phyloP scores from a whole-genome alignment of 2,888 invertebrate species.

The Thereva unica region DNA sequence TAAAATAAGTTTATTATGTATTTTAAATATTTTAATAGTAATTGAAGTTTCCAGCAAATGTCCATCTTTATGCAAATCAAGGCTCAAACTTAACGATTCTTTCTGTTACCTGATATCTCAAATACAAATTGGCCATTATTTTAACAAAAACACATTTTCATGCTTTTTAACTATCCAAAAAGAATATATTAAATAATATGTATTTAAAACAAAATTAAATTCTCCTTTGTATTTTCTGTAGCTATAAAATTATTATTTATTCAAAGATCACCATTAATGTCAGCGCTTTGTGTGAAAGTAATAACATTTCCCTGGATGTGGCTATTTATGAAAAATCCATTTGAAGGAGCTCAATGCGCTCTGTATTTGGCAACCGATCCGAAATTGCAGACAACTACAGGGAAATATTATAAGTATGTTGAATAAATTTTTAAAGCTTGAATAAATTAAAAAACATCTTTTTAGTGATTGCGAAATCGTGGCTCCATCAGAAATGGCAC shows the following conservation, averaged over 20 bases:
- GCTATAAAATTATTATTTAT: not conserved
- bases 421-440: conserved; percentile 6
- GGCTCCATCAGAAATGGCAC: conserved; percentile 59
- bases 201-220: not conserved
- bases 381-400: conserved; percentile 64
- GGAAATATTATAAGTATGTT: conserved; percentile 70
- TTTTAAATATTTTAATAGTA: too few species aligned
- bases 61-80: too few species aligned
- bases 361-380: conserved; percentile 69
- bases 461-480: conserved; percentile 65
- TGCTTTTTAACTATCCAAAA: too few species aligned
- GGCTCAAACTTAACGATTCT: too few species aligned
- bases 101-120: too few species aligned
- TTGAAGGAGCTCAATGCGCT: conserved; percentile 71
- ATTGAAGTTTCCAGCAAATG: too few species aligned
- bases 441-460: conserved; percentile 13
- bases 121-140: not conserved
- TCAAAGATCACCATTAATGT: conserved; percentile 57
- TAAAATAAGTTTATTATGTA: too few species aligned
- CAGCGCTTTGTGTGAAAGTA: conserved; percentile 60
- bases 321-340: conserved; percentile 69
- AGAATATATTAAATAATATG: not conserved
- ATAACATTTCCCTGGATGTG: conserved; percentile 70
- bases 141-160: too few species aligned
- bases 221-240: not conserved